These are phyloP conservation scores for Corbicula japonica DNA, from an alignment of 2,888 invertebrate species.

Conservation along the genomic window DNA sequence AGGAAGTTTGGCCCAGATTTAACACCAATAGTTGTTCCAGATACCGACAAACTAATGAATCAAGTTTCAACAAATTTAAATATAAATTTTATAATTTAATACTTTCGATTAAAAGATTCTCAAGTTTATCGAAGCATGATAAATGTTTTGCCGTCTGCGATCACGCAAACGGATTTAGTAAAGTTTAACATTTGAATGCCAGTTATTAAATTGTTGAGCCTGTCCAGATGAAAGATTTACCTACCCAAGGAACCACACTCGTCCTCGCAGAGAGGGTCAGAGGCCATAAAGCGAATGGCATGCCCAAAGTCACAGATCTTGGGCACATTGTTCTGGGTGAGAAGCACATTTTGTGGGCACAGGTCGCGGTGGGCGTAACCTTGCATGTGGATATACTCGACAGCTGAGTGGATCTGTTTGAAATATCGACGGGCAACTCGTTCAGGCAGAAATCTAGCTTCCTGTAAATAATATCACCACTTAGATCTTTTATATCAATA, in stretches of 20 bases:
- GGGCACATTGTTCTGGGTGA: constrained; percentile 75
- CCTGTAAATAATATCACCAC: constrained; percentile 57
- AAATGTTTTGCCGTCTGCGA: too few relatives aligned
- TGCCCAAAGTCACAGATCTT: constrained; percentile 83
- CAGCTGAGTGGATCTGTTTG: constrained; percentile 76
- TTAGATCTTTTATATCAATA: not conserved
- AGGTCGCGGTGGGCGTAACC: constrained; percentile 81
- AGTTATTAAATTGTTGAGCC: not conserved
- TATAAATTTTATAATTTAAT: too few relatives aligned
- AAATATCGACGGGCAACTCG: constrained; percentile 79
- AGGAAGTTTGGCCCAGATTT: too few relatives aligned
- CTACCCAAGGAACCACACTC: constrained; percentile 67
- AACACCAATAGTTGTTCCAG: too few relatives aligned
- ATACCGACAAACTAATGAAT: too few relatives aligned
- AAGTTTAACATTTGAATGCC: not conserved
- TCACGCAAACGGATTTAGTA: not conserved
- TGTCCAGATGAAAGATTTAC: not conserved
- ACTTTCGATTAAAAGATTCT: too few relatives aligned
- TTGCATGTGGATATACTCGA: constrained; percentile 76
- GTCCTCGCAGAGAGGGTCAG: constrained; percentile 74
- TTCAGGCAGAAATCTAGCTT: constrained; percentile 79
- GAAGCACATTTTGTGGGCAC: constrained; percentile 80
- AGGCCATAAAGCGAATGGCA: constrained; percentile 69
- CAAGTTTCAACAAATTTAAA: too few relatives aligned
- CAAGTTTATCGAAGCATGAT: too few relatives aligned